These are phyloP conservation scores for Nomada lathburiana DNA, from an alignment of 2,888 invertebrate species.

Conservation along the genomic window DNA sequence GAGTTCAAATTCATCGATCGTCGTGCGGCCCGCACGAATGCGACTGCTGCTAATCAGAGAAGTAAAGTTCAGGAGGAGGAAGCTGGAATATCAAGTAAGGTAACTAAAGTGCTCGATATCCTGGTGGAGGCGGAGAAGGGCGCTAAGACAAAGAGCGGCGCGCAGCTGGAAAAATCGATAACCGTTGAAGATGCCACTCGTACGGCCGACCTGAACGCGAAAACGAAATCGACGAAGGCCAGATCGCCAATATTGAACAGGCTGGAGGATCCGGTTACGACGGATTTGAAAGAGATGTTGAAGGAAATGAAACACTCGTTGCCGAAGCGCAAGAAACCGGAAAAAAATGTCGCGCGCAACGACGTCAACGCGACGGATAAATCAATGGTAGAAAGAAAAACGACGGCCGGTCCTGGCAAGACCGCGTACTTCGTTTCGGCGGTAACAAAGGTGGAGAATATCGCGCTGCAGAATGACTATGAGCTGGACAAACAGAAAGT, in stretches of 20 bases:
- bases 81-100: constrained; percentile 72
- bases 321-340: constrained; percentile 86
- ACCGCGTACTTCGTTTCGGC: constrained; percentile 59
- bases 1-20: constrained; percentile 61
- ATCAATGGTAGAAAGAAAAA: constrained; percentile 16
- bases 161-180: constrained; percentile 57
- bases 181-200: constrained; percentile 35
- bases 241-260: constrained; percentile 63
- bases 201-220: constrained; percentile 36
- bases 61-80: constrained; percentile 56
- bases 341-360: constrained; percentile 56
- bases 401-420: constrained; percentile 40
- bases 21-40: constrained; percentile 9
- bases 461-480: constrained; percentile 63
- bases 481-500: constrained; percentile 84
- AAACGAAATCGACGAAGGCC: constrained; percentile 47
- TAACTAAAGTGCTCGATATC: constrained; percentile 77
- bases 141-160: constrained; percentile 57
- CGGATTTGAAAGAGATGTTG: constrained; percentile 88
- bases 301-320: constrained; percentile 92
- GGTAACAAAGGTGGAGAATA: constrained; percentile 54
- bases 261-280: constrained; percentile 73
- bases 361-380: constrained; percentile 41
- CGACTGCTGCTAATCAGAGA: constrained; percentile 41
- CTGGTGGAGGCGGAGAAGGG: constrained; percentile 75